phyloP scores from a whole-genome alignment of 2,797 vertebrate genomes.

The Fratercula arctica region DNA sequence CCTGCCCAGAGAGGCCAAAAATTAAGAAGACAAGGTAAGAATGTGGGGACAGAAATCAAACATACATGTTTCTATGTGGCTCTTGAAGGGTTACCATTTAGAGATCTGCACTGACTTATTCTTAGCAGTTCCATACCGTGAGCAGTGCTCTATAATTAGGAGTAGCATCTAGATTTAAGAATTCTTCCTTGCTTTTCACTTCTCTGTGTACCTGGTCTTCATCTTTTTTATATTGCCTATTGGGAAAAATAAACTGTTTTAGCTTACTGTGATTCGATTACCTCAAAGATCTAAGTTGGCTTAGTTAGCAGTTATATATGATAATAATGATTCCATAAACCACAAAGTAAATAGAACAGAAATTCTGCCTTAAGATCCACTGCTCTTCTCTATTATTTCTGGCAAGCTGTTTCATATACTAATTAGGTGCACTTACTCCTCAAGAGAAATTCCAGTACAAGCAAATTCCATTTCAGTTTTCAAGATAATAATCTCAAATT shows the following conservation, averaged over 20 bases:
- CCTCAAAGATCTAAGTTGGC: not conserved
- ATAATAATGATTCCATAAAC: not conserved
- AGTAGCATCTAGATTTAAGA: constrained; percentile 64
- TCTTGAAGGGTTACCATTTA: not conserved
- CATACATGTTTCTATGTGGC: not conserved
- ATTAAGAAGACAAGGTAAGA: not conserved
- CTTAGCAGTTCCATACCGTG: constrained; percentile 73
- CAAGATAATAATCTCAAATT: not conserved
- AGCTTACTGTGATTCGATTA: constrained; percentile 7
- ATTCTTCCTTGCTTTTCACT: constrained; percentile 45
- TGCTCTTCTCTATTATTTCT: not conserved
- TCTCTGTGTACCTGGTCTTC: constrained; percentile 59
- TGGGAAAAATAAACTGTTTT: not conserved
- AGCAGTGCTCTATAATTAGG: constrained; percentile 81
- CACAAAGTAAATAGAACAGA: not conserved
- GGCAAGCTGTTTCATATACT: not conserved
- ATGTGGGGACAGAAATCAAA: not conserved
- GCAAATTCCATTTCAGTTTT: not conserved
- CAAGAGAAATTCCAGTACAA: not conserved
- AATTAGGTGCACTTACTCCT: not conserved
- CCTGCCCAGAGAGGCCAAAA: not conserved
- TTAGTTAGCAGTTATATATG: not conserved
- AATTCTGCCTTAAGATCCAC: not conserved
- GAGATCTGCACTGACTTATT: not conserved
- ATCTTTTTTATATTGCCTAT: constrained; percentile 74